Percentiles rank a stretch among this genome's conserved stretches.
phyloP scores from a whole-genome alignment of 1,140 invertebrate genomes.

The Achroia grisella region DNA sequence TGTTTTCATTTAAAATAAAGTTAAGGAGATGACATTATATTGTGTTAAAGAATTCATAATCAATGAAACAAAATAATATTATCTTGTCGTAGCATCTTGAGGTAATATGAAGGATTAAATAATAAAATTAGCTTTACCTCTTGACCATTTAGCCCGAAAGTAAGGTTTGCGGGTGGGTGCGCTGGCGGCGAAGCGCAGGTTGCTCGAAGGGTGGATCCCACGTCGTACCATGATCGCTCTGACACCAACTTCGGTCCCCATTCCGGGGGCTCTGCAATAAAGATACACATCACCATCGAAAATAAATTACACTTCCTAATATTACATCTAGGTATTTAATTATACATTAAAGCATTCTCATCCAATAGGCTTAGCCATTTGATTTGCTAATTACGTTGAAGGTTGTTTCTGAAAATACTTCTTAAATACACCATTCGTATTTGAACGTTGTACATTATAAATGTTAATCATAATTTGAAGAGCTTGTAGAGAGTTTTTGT shows the following conservation, averaged over 20 bases:
- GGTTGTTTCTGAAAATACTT: too few relatives aligned
- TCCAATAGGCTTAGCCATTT: too few relatives aligned
- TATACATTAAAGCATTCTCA: too few relatives aligned
- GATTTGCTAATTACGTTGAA: too few relatives aligned
- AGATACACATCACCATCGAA: background rate
- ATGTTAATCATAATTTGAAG: background rate
- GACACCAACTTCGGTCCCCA: slow-evolving; percentile 66
- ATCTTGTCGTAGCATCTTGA: too few relatives aligned
- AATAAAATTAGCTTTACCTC: slow-evolving; percentile 46
- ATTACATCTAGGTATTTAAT: too few relatives aligned
- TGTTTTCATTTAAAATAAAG: too few relatives aligned
- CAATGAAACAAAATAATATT: too few relatives aligned
- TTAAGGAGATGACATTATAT: too few relatives aligned
- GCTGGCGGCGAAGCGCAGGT: slow-evolving; percentile 72
- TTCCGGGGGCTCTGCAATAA: slow-evolving; percentile 57
- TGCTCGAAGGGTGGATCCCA: slow-evolving; percentile 68
- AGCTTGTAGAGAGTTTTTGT: background rate
- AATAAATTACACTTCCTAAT: too few relatives aligned
- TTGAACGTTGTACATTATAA: background rate
- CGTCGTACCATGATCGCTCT: slow-evolving; percentile 67
- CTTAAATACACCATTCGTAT: background rate
- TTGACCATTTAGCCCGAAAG: slow-evolving; percentile 74
- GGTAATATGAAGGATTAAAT: too few relatives aligned
- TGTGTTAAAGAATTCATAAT: too few relatives aligned
- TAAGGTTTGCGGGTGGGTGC: slow-evolving; percentile 72